phyloP scores from a whole-genome alignment of 2,113 vertebrate species.

The Pachycephala philippinensis region DNA sequence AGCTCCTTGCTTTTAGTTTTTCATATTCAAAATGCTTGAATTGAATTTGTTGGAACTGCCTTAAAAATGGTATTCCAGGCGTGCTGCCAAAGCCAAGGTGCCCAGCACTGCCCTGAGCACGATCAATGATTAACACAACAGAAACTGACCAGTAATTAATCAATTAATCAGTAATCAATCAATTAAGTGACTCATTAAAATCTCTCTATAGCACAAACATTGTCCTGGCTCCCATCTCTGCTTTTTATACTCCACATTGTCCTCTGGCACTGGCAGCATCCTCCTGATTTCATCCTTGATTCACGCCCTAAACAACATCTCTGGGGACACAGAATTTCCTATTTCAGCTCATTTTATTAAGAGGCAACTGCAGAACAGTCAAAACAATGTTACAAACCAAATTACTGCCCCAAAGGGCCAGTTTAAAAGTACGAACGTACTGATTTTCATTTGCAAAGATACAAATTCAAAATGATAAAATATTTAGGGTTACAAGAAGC shows the following conservation, averaged over 20 bases:
- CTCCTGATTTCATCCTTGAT: background rate
- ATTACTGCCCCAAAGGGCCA: background rate
- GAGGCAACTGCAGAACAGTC: background rate
- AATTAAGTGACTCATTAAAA: background rate
- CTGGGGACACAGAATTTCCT: background rate
- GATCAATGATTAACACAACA: background rate
- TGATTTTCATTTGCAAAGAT: background rate
- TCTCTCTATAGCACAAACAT: background rate
- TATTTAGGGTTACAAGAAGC: background rate
- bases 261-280: background rate
- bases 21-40: background rate
- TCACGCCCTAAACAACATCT: background rate
- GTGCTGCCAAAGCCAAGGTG: background rate
- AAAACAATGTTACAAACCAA: background rate
- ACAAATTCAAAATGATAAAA: background rate
- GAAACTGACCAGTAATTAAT: background rate
- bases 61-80: background rate
- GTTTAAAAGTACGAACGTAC: fast-evolving
- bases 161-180: background rate
- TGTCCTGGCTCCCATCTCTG: background rate
- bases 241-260: background rate
- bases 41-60: background rate
- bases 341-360: background rate
- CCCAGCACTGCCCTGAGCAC: background rate
- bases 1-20: background rate